Base-by-base conservation (phyloP, 2,113 vertebrate genomes). In the Gobio gobio region DNA sequence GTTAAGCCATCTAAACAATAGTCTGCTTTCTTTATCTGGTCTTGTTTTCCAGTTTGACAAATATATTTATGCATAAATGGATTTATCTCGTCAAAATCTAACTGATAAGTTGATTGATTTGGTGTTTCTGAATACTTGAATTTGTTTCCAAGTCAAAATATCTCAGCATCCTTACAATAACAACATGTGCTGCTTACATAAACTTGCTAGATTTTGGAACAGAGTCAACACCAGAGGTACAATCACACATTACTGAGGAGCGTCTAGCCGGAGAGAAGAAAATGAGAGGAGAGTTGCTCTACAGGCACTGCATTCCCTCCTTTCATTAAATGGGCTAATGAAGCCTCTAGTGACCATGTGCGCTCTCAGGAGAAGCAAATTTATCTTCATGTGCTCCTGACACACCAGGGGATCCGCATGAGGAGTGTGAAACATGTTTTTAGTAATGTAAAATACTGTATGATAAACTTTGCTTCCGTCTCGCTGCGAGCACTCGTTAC, bases 291-390 rank as follows among this genome's bases (percentile, higher is more conserved):
- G 51, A 18, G n/a, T 83, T 73, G 54, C 54, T 63, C 54, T 84
- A 73, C 54, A 80, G 45, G 72, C 70, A 29, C 82, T 61, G 24
- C 61, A 45, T 64, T 77, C 56, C 33, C n/a, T 58, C 43, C 63
- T 24, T 45, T 85, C 85, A 86, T 86, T 86, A 83, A 81, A 88
- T 58, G 51, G 73, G 47, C 84, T 88, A 88, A 88, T 88, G 84
- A 73, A 86, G 75, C 83, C 77, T 83, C 81, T 75, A 45, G 56
- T 80, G 64, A 72, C 72, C 72, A 61, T 85, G 78, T 87, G 77
- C 9, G 68, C 74, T 85, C 78, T 80, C 40, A 45, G 78, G 72
- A 85, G 61, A 59, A 68, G 43, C 59, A 49, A 58, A 82, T 87
- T 70, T 75, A 81, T 87, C 72, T 85, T 78, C 79, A 85, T 75